Evolutionary conservation across 1,140 invertebrate species (phyloP).

Genomic region (Tetranychus cinnabarinus): DNA sequence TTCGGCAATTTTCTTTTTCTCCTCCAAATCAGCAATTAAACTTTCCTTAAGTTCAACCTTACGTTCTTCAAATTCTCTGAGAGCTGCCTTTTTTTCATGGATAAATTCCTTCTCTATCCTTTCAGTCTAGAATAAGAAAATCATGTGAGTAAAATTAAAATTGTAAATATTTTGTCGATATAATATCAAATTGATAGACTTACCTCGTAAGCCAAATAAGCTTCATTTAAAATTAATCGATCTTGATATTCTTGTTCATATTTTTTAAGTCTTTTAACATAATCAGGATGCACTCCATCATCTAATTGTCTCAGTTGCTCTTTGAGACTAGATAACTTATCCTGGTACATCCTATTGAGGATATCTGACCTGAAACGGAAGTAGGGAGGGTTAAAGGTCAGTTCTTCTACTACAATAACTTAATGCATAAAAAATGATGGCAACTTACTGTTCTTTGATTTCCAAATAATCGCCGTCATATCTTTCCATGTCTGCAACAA

Average conservation of each 20-base stretch:
- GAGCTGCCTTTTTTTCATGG: constrained; percentile 59
- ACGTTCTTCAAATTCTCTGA: constrained; percentile 82
- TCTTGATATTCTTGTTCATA: constrained; percentile 58
- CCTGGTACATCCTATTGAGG: constrained; percentile 50
- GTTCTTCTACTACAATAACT: background rate
- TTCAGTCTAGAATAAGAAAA: constrained; percentile 28
- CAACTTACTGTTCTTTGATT: constrained; percentile 49
- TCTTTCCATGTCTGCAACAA: constrained; percentile 34
- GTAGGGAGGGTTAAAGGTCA: constrained; percentile 25
- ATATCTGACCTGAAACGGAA: background rate
- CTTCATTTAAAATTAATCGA: constrained; percentile 47
- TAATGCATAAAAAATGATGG: constrained; percentile 28
- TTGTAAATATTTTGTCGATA: background rate
- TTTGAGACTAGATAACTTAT: constrained; percentile 66
- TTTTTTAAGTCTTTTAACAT: constrained; percentile 49
- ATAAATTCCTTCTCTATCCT: constrained; percentile 65
- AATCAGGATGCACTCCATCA: constrained; percentile 64
- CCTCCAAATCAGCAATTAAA: constrained; percentile 69
- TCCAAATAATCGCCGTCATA: constrained; percentile 46
- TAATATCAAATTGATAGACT: background rate
- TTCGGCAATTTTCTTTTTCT: constrained; percentile 69
- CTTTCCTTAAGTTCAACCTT: constrained; percentile 74
- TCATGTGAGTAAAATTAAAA: background rate
- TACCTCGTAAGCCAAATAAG: constrained; percentile 49
- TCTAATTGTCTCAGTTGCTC: constrained; percentile 67